phyloP scores from a whole-genome alignment of 2,888 invertebrate genomes.

The Epinotia nisella region DNA sequence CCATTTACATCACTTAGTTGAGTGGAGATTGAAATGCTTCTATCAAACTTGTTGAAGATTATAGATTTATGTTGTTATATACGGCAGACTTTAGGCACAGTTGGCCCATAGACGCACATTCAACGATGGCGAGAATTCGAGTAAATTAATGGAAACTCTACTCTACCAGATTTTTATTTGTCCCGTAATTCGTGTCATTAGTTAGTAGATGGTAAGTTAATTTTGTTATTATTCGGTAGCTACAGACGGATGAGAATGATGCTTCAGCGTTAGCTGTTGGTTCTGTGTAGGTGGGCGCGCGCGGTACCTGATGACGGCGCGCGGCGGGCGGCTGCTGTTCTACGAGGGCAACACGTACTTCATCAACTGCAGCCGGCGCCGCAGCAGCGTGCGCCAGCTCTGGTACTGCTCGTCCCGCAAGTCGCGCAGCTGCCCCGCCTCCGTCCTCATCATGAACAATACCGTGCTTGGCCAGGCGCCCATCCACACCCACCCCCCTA shows the following conservation, averaged over 20 bases:
- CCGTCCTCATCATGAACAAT: constrained; percentile 64
- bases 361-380: constrained; percentile 64
- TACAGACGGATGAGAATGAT: constrained; percentile 10
- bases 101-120: constrained; percentile 15
- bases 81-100: constrained; percentile 12
- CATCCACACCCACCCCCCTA: constrained; percentile 67
- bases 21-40: not conserved
- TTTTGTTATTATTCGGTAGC: constrained; percentile 5
- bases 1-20: constrained; percentile 17
- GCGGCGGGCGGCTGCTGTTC: constrained; percentile 65
- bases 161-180: constrained; percentile 26
- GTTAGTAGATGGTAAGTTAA: constrained; percentile 30
- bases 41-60: constrained; percentile 9
- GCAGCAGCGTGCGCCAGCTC: constrained; percentile 60
- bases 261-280: constrained; percentile 46
- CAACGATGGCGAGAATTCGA: constrained; percentile 15
- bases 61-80: not conserved
- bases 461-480: constrained; percentile 63
- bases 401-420: constrained; percentile 73
- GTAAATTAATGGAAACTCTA: constrained; percentile 23
- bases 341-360: constrained; percentile 70
- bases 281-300: constrained; percentile 56
- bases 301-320: constrained; percentile 63
- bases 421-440: constrained; percentile 66
- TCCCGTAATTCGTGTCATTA: constrained; percentile 2